Base-by-base conservation (phyloP, 2,113 vertebrate genomes). In the Oncorhynchus gorbuscha region DNA sequence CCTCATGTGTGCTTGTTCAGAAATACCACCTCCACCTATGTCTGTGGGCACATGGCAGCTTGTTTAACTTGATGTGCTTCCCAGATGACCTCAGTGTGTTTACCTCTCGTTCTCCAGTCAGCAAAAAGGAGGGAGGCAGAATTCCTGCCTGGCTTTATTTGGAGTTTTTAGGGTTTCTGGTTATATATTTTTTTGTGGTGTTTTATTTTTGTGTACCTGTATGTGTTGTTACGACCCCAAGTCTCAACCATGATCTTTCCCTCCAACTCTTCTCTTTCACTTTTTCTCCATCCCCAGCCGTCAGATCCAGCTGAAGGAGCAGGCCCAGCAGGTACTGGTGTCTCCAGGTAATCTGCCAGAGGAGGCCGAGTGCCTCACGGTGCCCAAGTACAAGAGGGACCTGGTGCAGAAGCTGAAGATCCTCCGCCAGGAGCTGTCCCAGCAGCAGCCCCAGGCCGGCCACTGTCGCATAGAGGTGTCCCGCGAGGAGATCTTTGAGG, bases 401-500 rank as follows among this genome's bases (percentile, higher is more conserved):
- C 93, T 99, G 5, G 98, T 99, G 74, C 98, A 99, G 92, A 99
- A 99, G 77, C 95, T 99, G 0, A 99, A 99, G 93, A 97, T 97
- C 91, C 92, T 99, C 77, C 87, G 98, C 14, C 98, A 99, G 83
- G 98, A 99, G 75, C 94, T 99, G 78, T 98, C 97, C 68, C 96
- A 97, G 85, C 98, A 99, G 83, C 98, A 99, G 91, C 97, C 98
- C 26, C 98, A 99, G 89, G 97, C 97, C 0, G 98, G 98, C 62
- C 98, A 99, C 77, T 99, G 98, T 83, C 97, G 98, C 39, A 97
- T 99, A 26, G 98, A 99, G 85, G 98, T 99, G 84, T 99, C 97
- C 80, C 96, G 98, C 3, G 97, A 99, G 88, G 98, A 99, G 90
- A 99, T 99, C 88, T 99, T 99, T 89, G 98, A 99, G 97, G 98